These are phyloP conservation scores for Cetoscarus ocellatus DNA, from an alignment of 2,797 vertebrate genomes.

Conservation along the genomic window DNA sequence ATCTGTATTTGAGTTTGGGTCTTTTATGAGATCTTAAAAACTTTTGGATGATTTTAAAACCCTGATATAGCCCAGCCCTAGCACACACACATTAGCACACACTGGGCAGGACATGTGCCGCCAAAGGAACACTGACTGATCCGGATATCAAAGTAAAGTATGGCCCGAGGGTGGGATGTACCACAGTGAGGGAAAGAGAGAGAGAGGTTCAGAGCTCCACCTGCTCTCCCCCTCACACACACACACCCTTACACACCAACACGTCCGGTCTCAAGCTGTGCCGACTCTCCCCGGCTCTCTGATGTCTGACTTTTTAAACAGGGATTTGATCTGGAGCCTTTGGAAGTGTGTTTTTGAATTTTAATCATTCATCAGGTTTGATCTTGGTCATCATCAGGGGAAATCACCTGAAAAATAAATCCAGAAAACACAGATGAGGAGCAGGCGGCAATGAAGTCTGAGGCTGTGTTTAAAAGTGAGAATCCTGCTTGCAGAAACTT, in stretches of 20 bases:
- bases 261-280: neutral
- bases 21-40: too few relatives aligned
- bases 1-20: too few relatives aligned
- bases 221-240: constrained; percentile 55
- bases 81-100: constrained; percentile 8
- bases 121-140: constrained; percentile 48
- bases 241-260: constrained; percentile 30
- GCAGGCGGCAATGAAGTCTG: constrained; percentile 33
- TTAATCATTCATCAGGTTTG: constrained; percentile 58
- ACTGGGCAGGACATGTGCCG: constrained; percentile 28
- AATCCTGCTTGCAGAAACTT: constrained; percentile 29
- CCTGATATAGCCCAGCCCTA: neutral
- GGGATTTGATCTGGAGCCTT: constrained; percentile 58
- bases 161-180: constrained; percentile 60
- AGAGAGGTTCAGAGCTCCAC: constrained; percentile 51
- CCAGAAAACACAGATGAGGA: constrained; percentile 49
- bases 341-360: constrained; percentile 57
- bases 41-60: too few relatives aligned
- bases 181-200: constrained; percentile 20
- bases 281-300: constrained; percentile 23
- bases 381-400: constrained; percentile 47
- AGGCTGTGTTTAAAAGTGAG: constrained; percentile 35
- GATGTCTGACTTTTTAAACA: constrained; percentile 61
- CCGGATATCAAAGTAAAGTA: constrained; percentile 65
- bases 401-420: constrained; percentile 52